Base-by-base conservation (phyloP, 2,888 invertebrate species). In the Panorpa germanica region DNA sequence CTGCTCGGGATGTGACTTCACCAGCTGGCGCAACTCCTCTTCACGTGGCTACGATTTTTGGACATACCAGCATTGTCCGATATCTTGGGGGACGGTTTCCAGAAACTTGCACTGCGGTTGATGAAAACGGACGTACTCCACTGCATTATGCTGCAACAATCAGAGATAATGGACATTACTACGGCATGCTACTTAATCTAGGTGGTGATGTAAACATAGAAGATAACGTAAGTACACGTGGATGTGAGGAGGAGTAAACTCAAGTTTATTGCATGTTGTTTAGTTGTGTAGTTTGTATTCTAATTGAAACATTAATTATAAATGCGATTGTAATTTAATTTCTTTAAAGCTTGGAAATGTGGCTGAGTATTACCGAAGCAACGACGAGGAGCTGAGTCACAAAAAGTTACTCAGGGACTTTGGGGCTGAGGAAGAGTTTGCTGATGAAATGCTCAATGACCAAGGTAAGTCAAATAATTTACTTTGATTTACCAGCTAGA, bases 141-240 rank as follows among this genome's bases (percentile, higher is more conserved):
- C 59, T 90, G 37, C 88, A 90, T 53, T 90, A 86, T 47, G 82
- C 86, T 3, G 81, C 83, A 3, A 72, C 74, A 8, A 55, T 83
- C 34, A 71, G 73, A 22, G 83, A 90, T 44, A 86, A 86, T 45
- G 82, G 81, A 1, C 81, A 85, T 49, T 82, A 81, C 47, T 88
- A 78, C 50, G 81, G 81, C 50, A 62, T 88, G 31, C 58, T 91
- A 29, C 64, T 77, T 39, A 82, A 83, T 48, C 64, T 88, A 33
- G 91, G 90, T 28, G 82, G 82, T 19, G 82, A 90, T 55, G 68
- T 78, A 3, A 72, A 77, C 44, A 60, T 73, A 30, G 61, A 72
- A 39, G 91, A 91, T 54, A 81, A 80, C 50, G 88, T 88, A 58
- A 62, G 66, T 52, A 34, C 16, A 52, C 34, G 59, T 53, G 38